phyloP scores from a whole-genome alignment of 2,113 vertebrate genomes.

The Loxodonta africana region DNA sequence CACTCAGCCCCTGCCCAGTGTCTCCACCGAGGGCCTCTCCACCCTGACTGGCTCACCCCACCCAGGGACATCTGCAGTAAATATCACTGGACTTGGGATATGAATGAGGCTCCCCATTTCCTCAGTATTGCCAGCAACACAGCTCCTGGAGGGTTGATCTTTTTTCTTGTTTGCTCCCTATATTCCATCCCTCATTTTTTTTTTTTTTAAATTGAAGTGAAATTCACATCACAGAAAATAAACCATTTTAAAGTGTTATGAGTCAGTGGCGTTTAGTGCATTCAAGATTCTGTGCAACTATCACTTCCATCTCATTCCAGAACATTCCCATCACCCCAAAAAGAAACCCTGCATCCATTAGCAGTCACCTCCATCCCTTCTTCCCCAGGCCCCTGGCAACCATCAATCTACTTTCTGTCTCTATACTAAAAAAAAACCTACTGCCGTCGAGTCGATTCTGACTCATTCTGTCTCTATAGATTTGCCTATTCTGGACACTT shows the following conservation, averaged over 20 bases:
- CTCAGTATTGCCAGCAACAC: fast-evolving
- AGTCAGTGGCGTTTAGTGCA: too few relatives aligned
- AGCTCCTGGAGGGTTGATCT: fast-evolving
- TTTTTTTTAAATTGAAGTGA: neutral
- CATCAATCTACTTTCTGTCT: too few relatives aligned
- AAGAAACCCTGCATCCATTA: neutral
- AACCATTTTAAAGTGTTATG: too few relatives aligned
- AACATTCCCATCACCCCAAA: neutral
- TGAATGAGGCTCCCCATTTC: neutral
- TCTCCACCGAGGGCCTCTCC: fast-evolving
- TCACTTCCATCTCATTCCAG: neutral
- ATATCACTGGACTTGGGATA: neutral
- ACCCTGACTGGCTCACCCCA: fast-evolving
- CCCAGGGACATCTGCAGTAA: fast-evolving
- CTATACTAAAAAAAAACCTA: too few relatives aligned
- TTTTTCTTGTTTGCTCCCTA: neutral
- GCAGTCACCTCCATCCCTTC: fast-evolving
- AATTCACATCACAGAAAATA: neutral
- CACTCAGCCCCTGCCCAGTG: too few relatives aligned
- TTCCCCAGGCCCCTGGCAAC: neutral
- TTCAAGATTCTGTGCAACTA: neutral
- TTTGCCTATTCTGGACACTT: too few relatives aligned
- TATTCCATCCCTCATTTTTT: neutral
- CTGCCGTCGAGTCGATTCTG: too few relatives aligned
- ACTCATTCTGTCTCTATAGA: too few relatives aligned